Base-by-base conservation (phyloP, 2,113 vertebrate species). In the Coryphaenoides rupestris region DNA sequence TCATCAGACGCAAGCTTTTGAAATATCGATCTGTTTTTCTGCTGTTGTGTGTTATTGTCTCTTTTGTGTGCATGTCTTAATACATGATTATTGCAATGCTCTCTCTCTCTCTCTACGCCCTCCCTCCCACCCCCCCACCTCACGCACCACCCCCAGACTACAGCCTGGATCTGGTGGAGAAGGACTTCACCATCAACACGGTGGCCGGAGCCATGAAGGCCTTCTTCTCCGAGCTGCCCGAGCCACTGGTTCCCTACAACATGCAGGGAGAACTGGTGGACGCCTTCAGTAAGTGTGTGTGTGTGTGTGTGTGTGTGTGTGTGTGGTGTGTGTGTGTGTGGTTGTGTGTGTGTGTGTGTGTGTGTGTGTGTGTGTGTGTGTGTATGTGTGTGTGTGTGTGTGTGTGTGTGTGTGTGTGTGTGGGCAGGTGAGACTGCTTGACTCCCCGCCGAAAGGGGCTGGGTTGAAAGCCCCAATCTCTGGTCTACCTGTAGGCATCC, bases 201-300 rank as follows among this genome's bases (percentile, higher is more conserved):
- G 95, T 98, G 60, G 95, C 95, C 0, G 96, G 96, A 0, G 96
- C 95, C 77, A 94, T 98, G 95, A 98, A 98, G 82, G 96, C 95
- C 72, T 98, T 97, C 84, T 98, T 98, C 90, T 97, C 96, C 0
- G 96, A 98, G 79, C 87, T 98, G 15, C 95, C 96, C 0, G 95
- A 97, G 4, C 96, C 96, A 0, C 82, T 98, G 72, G 95, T 98
- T 45, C 96, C 96, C 0, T 98, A 98, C 86, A 78, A 57, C 86
- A 92, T 95, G 93, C 96, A 98, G 91, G 79, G 74, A 0, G 95
- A 96, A 15, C 89, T 98, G 84, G 94, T 96, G 87, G 95, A 98
- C 24, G 95, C 94, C 4, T 93, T 94, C 89, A 98, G 96, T 98
- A 90, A 95, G 95, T 93, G 60, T 33, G 3, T n/a, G n/a, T n/a